A percentile compares a stretch with the other conserved stretches of the same genome.
Conservation (phyloP, 2,888 invertebrate genomes). For the Leptopilina drosophilae region DNA sequence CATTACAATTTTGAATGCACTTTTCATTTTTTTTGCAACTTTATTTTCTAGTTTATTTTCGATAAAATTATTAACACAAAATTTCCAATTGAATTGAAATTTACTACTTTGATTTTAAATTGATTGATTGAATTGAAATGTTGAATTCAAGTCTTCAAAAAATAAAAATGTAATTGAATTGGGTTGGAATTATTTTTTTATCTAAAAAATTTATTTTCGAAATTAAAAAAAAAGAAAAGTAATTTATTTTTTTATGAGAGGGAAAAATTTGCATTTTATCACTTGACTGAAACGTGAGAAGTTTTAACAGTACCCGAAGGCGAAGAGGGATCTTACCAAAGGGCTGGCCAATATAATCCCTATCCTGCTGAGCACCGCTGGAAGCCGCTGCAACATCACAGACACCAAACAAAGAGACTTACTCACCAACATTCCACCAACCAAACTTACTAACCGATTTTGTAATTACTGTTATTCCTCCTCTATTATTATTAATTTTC, state of each 20-base stretch:
- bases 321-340: constrained; percentile 86
- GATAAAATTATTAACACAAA: too few relatives aligned
- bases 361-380: constrained; percentile 97
- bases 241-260: not conserved
- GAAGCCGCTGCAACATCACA: constrained; percentile 89
- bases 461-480: constrained; percentile 47
- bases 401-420: constrained; percentile 77
- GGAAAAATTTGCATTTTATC: too few relatives aligned
- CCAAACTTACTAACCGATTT: constrained; percentile 70
- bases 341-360: constrained; percentile 97
- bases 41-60: not conserved
- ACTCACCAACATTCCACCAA: constrained; percentile 76
- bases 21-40: too few relatives aligned
- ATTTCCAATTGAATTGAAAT: too few relatives aligned
- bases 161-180: too few relatives aligned
- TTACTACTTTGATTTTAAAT: too few relatives aligned
- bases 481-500: constrained; percentile 6
- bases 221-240: not conserved
- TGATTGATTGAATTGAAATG: too few relatives aligned
- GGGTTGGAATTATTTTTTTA: too few relatives aligned
- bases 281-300: constrained; percentile 56
- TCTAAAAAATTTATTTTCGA: not conserved
- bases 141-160: too few relatives aligned
- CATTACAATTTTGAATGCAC: too few relatives aligned
- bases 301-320: constrained; percentile 64